Percentiles rank a stretch among this genome's conserved stretches.
Conservation (phyloP, 2,888 invertebrate species). For the Chelonus formosanus region DNA sequence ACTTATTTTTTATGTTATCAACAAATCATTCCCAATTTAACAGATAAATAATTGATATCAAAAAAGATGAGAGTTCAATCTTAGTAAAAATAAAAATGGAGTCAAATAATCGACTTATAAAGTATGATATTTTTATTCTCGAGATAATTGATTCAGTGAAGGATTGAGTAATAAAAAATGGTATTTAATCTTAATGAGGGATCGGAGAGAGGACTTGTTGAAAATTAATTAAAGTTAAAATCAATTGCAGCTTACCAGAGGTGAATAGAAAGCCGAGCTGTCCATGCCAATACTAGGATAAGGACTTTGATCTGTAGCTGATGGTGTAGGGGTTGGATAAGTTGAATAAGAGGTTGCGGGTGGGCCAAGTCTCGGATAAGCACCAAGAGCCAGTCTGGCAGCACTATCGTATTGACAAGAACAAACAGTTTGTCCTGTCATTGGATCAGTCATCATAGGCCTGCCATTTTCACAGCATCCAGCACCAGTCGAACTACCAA, state of each 20-base stretch:
- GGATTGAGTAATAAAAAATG: too few species aligned
- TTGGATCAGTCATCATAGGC: conserved; percentile 91
- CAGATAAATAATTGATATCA: too few species aligned
- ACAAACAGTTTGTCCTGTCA: conserved; percentile 92
- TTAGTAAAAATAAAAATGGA: too few species aligned
- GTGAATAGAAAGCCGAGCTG: conserved; percentile 94
- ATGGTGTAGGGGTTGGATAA: conserved; percentile 88
- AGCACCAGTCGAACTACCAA: conserved; percentile 61
- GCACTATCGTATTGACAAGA: conserved; percentile 91
- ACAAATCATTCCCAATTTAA: too few species aligned
- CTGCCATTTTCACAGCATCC: conserved; percentile 89
- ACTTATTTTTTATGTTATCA: too few species aligned
- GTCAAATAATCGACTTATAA: too few species aligned
- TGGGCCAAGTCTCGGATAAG: conserved; percentile 80
- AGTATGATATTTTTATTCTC: too few species aligned
- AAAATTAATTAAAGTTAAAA: too few species aligned
- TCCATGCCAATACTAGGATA: conserved; percentile 93
- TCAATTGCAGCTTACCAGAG: conserved; percentile 77
- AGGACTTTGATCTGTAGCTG: conserved; percentile 90
- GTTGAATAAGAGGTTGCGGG: conserved; percentile 79
- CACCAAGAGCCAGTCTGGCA: conserved; percentile 82
- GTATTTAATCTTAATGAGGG: too few species aligned
- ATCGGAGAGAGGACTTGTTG: too few species aligned
- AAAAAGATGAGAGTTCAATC: too few species aligned
- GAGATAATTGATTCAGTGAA: too few species aligned